Percentiles rank a stretch among this genome's conserved stretches.
Conservation (phyloP, 2,113 vertebrate species). For the Rhabdornis inornatus region DNA sequence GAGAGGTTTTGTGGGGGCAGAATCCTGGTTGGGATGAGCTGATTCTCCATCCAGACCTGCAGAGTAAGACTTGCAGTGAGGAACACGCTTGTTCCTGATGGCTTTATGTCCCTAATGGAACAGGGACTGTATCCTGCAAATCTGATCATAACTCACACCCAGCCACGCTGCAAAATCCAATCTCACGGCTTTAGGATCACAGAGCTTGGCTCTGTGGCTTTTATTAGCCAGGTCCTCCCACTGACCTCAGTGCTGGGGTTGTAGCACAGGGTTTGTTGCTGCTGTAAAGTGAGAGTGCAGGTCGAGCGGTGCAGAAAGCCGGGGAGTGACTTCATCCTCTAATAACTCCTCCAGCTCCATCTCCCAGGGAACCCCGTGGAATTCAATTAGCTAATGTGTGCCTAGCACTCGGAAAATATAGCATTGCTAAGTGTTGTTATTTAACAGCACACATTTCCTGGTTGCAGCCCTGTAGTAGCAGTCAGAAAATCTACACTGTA, state of each 20-base stretch:
- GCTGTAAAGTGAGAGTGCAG: neutral
- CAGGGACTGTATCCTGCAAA: neutral
- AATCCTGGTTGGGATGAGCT: fast-evolving
- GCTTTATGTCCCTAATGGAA: neutral
- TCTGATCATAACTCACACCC: neutral
- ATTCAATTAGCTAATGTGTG: conserved; percentile 68
- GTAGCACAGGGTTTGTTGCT: neutral
- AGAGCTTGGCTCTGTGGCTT: neutral
- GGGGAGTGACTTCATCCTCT: conserved; percentile 38
- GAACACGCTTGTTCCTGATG: fast-evolving
- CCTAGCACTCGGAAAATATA: conserved; percentile 43
- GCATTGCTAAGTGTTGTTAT: conserved; percentile 46
- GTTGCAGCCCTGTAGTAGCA: conserved; percentile 23
- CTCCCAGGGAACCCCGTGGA: conserved; percentile 62
- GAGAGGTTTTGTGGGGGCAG: neutral
- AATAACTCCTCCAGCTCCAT: conserved; percentile 23
- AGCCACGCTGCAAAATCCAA: neutral
- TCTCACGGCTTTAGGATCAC: neutral
- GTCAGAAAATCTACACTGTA: neutral
- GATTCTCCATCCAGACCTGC: fast-evolving
- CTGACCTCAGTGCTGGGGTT: neutral
- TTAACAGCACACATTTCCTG: conserved; percentile 29
- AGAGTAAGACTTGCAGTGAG: neutral
- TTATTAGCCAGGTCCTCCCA: neutral
- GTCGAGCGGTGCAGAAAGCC: neutral